Base-by-base conservation (phyloP, 2,113 vertebrate genomes). In the Tor tambroides region DNA sequence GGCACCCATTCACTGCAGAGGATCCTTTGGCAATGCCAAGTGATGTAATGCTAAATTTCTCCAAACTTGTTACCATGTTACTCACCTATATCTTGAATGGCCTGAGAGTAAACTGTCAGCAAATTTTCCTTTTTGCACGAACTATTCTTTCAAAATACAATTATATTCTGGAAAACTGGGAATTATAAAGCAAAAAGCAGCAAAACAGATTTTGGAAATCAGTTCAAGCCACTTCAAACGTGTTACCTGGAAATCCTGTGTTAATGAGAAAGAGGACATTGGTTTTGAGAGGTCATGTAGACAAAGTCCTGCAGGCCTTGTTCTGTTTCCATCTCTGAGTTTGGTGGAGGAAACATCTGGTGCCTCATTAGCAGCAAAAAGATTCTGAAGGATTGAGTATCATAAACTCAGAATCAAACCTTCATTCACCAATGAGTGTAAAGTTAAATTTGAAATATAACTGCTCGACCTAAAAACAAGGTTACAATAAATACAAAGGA, bases 161-260 rank as follows among this genome's bases (percentile, higher is more conserved):
- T 21, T 19, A 8, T 4, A 19, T 32, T 67, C 15, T 12, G 21
- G 10, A 23, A 23, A 14, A 46, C 38, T 41, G 1, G 74, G n/a
- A 77, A 51, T 30, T 78, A 38, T 21, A 28, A 19, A 23, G 14
- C 43, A 26, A 26, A 26, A 49, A 14, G 23, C 17, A 28, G 23
- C 23, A 19, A 28, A 35, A 26, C 14, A 71, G 67, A n/a, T 49
- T 35, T 35, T 28, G 26, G 32, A 28, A 75, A 49, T 26, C 43
- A 51, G 12, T 51, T 43, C 4, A 38, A 71, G 32, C 32, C 0
- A 5, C 10, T 72, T 72, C 19, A 74, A 74, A 74, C 21, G 10
- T 69, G 32, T 77, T 80, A 91, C 89, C 91, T 84, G 85, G 15
- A 49, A 76, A 17, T 14, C 32, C 17, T 87, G 86, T 23, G 28